Evolutionary conservation across 2,888 invertebrate genomes (phyloP).

Genomic region (Margaritifera margaritifera): DNA sequence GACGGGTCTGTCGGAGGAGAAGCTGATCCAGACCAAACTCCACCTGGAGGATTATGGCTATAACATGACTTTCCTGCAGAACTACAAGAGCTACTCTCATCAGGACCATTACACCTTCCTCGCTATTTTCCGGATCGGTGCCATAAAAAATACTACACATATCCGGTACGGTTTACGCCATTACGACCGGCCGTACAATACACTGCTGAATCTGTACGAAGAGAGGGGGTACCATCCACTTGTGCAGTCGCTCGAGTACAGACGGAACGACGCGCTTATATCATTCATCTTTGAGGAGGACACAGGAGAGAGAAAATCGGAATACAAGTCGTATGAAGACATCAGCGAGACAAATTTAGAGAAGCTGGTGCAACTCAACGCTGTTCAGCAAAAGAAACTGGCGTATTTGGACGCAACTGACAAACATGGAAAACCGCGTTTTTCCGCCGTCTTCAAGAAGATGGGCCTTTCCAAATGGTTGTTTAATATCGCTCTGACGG

Average conservation of each 20-base stretch:
- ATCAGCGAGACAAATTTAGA: slow-evolving; percentile 46
- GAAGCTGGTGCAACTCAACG: slow-evolving; percentile 46
- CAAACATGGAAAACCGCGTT: slow-evolving; percentile 53
- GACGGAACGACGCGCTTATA: slow-evolving; percentile 53
- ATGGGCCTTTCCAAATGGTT: slow-evolving; percentile 48
- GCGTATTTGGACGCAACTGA: slow-evolving; percentile 59
- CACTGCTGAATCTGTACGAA: slow-evolving; percentile 54
- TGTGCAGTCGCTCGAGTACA: slow-evolving; percentile 57
- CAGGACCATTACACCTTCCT: slow-evolving; percentile 44
- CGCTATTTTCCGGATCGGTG: slow-evolving; percentile 57
- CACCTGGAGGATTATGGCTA: slow-evolving; percentile 51
- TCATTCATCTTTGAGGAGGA: slow-evolving; percentile 61
- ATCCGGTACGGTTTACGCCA: slow-evolving; percentile 60
- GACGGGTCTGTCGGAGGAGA: slow-evolving; percentile 51
- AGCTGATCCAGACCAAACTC: slow-evolving; percentile 50
- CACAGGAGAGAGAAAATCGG: slow-evolving; percentile 28
- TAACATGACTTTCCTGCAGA: slow-evolving; percentile 64
- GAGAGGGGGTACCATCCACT: slow-evolving; percentile 59
- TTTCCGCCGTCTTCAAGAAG: slow-evolving; percentile 65
- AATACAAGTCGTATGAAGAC: slow-evolving; percentile 55
- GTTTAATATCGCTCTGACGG: slow-evolving; percentile 47
- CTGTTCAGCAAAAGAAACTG: slow-evolving; percentile 43
- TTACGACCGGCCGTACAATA: slow-evolving; percentile 59
- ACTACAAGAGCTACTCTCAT: slow-evolving; percentile 62
- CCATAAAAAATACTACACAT: slow-evolving; percentile 46